Evolutionary conservation across 2,888 invertebrate species (phyloP).

Genomic region (Catocala fraxini): DNA sequence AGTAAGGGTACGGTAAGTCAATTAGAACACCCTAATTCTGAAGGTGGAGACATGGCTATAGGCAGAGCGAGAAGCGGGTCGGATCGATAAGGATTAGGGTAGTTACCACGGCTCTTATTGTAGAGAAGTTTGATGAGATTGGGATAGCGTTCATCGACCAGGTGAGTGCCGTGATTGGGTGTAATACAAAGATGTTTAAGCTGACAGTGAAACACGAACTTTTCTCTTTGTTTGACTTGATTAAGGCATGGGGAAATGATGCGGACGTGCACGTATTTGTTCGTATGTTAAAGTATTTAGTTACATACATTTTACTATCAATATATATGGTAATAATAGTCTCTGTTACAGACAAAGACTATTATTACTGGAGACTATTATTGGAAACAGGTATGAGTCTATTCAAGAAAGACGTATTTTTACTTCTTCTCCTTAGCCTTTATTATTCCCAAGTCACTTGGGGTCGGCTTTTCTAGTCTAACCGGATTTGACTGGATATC

Average conservation of each 20-base stretch:
- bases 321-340: too few species aligned
- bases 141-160: background rate
- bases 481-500: too few species aligned
- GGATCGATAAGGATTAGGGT: conserved; percentile 6
- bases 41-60: background rate
- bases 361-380: too few species aligned
- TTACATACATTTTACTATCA: too few species aligned
- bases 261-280: too few species aligned
- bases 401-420: too few species aligned
- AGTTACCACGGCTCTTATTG: conserved; percentile 8
- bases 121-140: conserved; percentile 5
- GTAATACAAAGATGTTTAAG: conserved; percentile 2
- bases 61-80: conserved; percentile 3
- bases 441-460: too few species aligned
- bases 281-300: too few species aligned
- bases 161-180: background rate
- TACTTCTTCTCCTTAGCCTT: too few species aligned
- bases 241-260: background rate
- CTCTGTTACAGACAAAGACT: too few species aligned
- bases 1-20: conserved; percentile 35
- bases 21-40: conserved; percentile 41
- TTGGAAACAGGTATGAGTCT: too few species aligned
- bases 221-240: background rate
- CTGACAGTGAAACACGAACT: background rate
- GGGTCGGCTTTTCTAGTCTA: too few species aligned